Percentiles rank a stretch among this genome's conserved stretches.
Conservation (phyloP, 1,140 invertebrate genomes). For the Tetranychus cinnabarinus region DNA sequence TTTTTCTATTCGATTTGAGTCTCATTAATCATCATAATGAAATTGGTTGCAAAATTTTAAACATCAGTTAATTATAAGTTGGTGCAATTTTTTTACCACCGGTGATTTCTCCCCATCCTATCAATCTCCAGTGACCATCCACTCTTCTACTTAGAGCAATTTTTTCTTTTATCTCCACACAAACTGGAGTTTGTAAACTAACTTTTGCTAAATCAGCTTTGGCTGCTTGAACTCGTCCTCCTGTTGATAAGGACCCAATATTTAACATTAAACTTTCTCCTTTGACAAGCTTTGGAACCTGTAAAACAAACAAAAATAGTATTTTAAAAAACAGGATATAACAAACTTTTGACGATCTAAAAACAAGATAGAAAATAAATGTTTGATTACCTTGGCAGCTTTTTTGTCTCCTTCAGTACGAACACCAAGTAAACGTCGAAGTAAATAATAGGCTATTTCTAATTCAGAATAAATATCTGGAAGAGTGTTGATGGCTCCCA, state of each 20-base stretch:
- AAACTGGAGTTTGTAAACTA: constrained; percentile 84
- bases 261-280: constrained; percentile 87
- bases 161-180: constrained; percentile 94
- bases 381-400: constrained; percentile 56
- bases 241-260: constrained; percentile 94
- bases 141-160: constrained; percentile 91
- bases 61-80: not conserved
- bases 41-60: no score
- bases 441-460: constrained; percentile 90
- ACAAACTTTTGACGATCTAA: not conserved
- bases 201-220: constrained; percentile 96
- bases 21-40: no score
- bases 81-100: not conserved
- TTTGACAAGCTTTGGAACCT: constrained; percentile 64
- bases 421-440: constrained; percentile 83
- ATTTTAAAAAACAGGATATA: not conserved
- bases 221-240: constrained; percentile 81
- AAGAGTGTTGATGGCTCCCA: constrained; percentile 85
- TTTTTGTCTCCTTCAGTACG: constrained; percentile 97
- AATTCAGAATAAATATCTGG: constrained; percentile 95
- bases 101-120: not conserved
- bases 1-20: no score
- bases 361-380: not conserved
- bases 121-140: constrained; percentile 78
- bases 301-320: constrained; percentile 8